Evolutionary conservation across 35 echinoderm and acorn worm genomes (phyloP), one percentile per base, ranked within the genome.

Genomic region (Stichopus chloronotus): DNA sequence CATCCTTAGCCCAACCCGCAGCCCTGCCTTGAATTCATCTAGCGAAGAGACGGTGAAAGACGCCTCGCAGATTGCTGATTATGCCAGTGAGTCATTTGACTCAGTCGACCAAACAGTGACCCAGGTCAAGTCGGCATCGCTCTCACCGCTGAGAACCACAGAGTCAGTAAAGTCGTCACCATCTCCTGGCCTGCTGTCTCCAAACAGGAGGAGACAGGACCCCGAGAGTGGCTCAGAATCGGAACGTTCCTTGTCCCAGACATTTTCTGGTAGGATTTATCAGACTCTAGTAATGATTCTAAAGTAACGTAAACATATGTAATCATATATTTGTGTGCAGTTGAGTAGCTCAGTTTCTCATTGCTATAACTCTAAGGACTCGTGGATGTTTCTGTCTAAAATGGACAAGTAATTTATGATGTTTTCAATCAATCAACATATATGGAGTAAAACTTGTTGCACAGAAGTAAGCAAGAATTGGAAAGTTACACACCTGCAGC

Each of bases 161-260:
- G 25, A 80, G 12, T 88, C 93, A 1, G 7, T 90, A 4, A 79
- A 77, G 55, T 61, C 93, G 13, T 57, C 71, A 25, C 77, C 69
- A 57, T 23, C 58, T 14, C 52, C 52, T 59, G 21, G 63, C 20
- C 68, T 83, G 63, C 52, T 63, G 19, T 94, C 96, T 5, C 84
- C 69, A 5, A 60, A 74, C 25, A 91, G 86, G 76, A 88, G 85
- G n/a, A 93, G 92, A 65, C 88, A 92, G 14, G 95, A 96, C 53
- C 94, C 96, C 4, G 97, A 99, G 90, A 99, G 97, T 92, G 97
- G 97, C 58, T 99, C 97, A 2, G 96, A 98, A 72, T 99, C 97
- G 5, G 97, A 99, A 91, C 93, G 92, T 68, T 99, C 97, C 7
- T 94, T 96, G 55, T 99, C 97, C 23, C 95, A 96, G 87, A 99